These are phyloP conservation scores for Blera fallax DNA, from an alignment of 2,888 invertebrate genomes.

Conservation along the genomic window DNA sequence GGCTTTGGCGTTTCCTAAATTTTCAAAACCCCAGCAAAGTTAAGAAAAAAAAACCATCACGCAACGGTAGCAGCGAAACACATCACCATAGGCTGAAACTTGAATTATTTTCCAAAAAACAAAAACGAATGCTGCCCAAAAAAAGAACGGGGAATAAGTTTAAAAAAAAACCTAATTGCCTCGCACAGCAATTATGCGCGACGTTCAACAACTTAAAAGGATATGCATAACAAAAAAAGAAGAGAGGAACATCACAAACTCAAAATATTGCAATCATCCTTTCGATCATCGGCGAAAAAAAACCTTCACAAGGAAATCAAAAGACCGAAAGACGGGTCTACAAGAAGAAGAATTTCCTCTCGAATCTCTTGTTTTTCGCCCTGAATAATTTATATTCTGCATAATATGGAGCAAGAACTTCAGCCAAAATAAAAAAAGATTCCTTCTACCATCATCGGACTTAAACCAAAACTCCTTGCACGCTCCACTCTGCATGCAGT, in stretches of 20 bases:
- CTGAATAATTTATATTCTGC: slow-evolving; percentile 73
- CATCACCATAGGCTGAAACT: slow-evolving; percentile 22
- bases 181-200: slow-evolving; percentile 55
- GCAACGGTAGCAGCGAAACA: slow-evolving; percentile 51
- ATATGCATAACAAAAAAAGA: background rate
- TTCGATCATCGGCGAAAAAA: slow-evolving; percentile 38
- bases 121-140: background rate
- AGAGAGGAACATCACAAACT: background rate
- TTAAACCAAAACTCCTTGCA: slow-evolving; percentile 37
- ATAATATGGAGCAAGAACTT: slow-evolving; percentile 71
- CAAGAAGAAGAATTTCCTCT: slow-evolving; percentile 44
- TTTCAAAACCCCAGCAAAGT: background rate
- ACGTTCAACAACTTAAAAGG: slow-evolving; percentile 53
- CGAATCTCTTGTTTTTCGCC: slow-evolving; percentile 69
- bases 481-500: slow-evolving; percentile 16
- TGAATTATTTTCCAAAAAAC: slow-evolving; percentile 34
- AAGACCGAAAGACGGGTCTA: slow-evolving; percentile 21
- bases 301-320: slow-evolving; percentile 46
- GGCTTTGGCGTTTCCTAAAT: slow-evolving; percentile 15
- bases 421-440: slow-evolving; percentile 5
- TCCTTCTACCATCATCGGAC: slow-evolving; percentile 13
- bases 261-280: slow-evolving; percentile 55
- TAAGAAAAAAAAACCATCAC: slow-evolving; percentile 29
- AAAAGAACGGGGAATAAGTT: slow-evolving; percentile 11
- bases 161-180: slow-evolving; percentile 59